phyloP scores from a whole-genome alignment of 2,888 invertebrate species.

The Nephrotoma appendiculata region DNA sequence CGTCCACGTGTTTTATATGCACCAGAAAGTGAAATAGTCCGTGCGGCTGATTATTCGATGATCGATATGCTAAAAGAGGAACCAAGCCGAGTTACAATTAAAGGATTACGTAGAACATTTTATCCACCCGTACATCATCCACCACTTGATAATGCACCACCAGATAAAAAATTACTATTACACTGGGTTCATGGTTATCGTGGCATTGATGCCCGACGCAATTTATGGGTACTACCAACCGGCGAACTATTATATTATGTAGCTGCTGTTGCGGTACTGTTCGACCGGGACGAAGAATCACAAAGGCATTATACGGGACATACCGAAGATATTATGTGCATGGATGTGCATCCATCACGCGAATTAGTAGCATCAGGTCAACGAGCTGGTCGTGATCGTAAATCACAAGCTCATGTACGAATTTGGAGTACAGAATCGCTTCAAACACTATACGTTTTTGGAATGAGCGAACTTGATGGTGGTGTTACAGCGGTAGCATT shows the following conservation, averaged over 20 bases:
- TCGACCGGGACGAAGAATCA: slow-evolving; percentile 70
- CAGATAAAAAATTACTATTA: slow-evolving; percentile 72
- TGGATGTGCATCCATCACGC: slow-evolving; percentile 77
- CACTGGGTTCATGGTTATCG: slow-evolving; percentile 98
- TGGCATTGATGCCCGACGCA: slow-evolving; percentile 76
- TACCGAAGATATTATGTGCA: slow-evolving; percentile 85
- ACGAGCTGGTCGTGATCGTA: slow-evolving; percentile 65
- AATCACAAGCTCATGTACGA: slow-evolving; percentile 77
- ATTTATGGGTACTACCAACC: slow-evolving; percentile 84
- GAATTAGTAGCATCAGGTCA: slow-evolving; percentile 85
- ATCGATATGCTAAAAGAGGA: slow-evolving; percentile 76
- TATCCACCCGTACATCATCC: slow-evolving; percentile 78
- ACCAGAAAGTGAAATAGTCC: slow-evolving; percentile 65
- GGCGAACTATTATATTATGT: slow-evolving; percentile 87
- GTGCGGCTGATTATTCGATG: slow-evolving; percentile 67
- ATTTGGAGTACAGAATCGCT: slow-evolving; percentile 87
- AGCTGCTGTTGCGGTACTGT: slow-evolving; percentile 81
- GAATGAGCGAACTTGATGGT: slow-evolving; percentile 78
- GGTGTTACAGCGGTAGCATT: slow-evolving; percentile 82
- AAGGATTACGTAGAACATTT: slow-evolving; percentile 68
- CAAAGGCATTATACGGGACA: slow-evolving; percentile 86
- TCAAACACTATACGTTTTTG: slow-evolving; percentile 78
- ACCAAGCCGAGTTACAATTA: slow-evolving; percentile 67
- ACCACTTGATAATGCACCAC: slow-evolving; percentile 70
- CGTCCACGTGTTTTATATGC: slow-evolving; percentile 72